These are phyloP conservation scores for Eristalis intricaria DNA, from an alignment of 2,888 invertebrate species.

Conservation along the genomic window DNA sequence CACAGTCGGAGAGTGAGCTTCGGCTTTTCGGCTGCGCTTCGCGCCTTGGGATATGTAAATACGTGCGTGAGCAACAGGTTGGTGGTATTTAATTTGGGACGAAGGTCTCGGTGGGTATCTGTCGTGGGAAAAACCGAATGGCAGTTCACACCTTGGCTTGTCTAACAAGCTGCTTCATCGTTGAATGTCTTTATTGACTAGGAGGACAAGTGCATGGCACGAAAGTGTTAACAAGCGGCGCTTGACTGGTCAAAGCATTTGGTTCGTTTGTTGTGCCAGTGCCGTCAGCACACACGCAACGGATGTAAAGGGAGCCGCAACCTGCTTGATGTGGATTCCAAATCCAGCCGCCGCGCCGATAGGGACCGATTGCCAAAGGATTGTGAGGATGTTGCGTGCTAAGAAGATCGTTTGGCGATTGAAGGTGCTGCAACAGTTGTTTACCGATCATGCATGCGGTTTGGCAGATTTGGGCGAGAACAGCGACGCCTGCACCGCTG, in stretches of 20 bases:
- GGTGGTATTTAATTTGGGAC: not conserved
- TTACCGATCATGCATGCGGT: constrained; percentile 35
- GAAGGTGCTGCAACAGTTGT: constrained; percentile 53
- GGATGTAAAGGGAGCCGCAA: constrained; percentile 30
- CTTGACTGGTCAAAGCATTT: constrained; percentile 40
- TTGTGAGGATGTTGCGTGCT: constrained; percentile 58
- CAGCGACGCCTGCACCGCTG: constrained; percentile 34
- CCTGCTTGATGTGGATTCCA: constrained; percentile 24
- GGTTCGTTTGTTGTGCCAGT: not conserved
- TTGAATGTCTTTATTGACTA: not conserved
- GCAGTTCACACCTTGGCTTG: constrained; percentile 14
- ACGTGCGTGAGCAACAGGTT: not conserved
- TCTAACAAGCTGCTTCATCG: constrained; percentile 35
- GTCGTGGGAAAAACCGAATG: constrained; percentile 45
- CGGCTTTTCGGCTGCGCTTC: not conserved
- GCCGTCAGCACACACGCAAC: constrained; percentile 44
- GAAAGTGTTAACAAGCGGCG: constrained; percentile 60
- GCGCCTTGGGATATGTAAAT: constrained; percentile 59
- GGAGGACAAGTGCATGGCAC: constrained; percentile 18
- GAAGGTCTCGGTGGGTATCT: constrained; percentile 18
- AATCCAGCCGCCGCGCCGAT: constrained; percentile 51
- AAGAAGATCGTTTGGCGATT: constrained; percentile 42
- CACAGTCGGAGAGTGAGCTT: constrained; percentile 1
- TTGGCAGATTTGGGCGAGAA: constrained; percentile 14
- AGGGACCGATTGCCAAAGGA: constrained; percentile 44